Evolutionary conservation across 2,797 vertebrate genomes (phyloP).

Genomic region (Neosilurus hyrtlii): DNA sequence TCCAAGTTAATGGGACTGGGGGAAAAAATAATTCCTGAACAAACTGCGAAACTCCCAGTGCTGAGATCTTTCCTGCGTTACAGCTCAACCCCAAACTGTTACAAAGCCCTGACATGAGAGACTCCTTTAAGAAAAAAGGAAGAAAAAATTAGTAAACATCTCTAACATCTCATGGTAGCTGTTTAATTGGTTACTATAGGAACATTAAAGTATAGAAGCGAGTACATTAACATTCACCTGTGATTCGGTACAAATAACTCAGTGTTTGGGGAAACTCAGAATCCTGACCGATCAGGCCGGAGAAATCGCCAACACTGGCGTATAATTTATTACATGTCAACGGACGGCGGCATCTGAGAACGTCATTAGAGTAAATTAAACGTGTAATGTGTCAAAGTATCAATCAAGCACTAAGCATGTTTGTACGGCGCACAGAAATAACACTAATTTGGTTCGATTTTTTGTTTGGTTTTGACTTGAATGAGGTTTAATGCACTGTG

Average conservation of each 20-base stretch:
- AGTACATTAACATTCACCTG: no score
- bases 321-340: not conserved
- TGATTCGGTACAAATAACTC: not conserved
- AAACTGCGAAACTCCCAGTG: not conserved
- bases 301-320: not conserved
- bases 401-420: not conserved
- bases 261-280: no score
- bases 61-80: not conserved
- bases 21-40: not conserved
- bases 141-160: no score
- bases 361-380: not conserved
- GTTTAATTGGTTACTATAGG: not conserved
- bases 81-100: not conserved
- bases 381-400: not conserved
- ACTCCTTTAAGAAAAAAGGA: not conserved
- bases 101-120: not conserved
- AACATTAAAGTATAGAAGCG: not conserved
- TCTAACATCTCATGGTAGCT: no score
- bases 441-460: conserved; percentile 21
- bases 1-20: not conserved
- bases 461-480: conserved; percentile 23
- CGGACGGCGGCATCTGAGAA: not conserved
- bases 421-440: conserved; percentile 1
- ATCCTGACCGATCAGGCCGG: not conserved
- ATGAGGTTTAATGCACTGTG: conserved; percentile 26